Conservation (phyloP, 2,113 vertebrate genomes). For the Pteropus alecto region DNA sequence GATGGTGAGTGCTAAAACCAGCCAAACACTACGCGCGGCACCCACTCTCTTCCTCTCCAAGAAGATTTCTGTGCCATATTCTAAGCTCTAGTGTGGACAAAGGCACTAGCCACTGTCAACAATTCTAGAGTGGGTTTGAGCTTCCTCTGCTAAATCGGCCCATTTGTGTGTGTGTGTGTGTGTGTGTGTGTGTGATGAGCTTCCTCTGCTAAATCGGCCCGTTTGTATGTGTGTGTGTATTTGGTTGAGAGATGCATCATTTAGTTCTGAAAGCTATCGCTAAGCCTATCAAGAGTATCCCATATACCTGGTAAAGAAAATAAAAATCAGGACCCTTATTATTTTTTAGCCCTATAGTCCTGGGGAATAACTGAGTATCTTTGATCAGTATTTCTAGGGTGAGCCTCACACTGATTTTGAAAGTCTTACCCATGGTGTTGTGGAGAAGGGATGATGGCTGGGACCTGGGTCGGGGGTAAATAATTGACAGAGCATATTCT, state of each 20-base stretch:
- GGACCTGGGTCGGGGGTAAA: neutral
- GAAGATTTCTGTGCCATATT: neutral
- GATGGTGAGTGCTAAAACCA: neutral
- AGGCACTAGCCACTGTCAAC: neutral
- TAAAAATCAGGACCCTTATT: neutral
- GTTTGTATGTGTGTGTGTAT: neutral
- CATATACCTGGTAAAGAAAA: neutral
- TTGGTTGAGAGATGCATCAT: neutral
- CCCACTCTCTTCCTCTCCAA: neutral
- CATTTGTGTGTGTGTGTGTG: neutral
- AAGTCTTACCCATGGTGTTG: neutral
- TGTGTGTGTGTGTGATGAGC: neutral
- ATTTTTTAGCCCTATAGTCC: neutral
- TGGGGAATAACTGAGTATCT: neutral
- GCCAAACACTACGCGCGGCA: fast-evolving
- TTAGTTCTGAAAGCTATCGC: neutral
- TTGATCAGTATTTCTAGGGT: neutral
- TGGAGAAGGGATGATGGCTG: neutral
- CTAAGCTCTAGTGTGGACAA: neutral
- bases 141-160: neutral
- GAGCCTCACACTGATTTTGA: neutral
- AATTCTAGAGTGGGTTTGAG: neutral
- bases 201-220: neutral
- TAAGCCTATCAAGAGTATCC: neutral
- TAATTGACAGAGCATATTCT: neutral